A percentile compares a stretch with the other conserved stretches of the same genome.
Evolutionary conservation across 2,888 invertebrate genomes (phyloP).

Genomic region (Poecilus cupreus): DNA sequence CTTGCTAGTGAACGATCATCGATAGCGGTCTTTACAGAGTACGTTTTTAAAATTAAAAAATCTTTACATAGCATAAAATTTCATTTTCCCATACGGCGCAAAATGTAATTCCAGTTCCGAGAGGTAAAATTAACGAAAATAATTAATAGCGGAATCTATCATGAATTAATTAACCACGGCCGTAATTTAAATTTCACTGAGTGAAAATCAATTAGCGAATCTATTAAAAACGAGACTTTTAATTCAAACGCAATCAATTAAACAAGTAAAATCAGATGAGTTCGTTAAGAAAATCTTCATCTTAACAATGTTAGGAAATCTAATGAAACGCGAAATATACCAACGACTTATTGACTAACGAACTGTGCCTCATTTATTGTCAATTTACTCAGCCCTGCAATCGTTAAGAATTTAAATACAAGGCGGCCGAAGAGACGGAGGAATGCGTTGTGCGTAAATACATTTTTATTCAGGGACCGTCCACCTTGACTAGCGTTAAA

Average conservation of each 20-base stretch:
- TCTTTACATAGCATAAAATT: too few relatives aligned
- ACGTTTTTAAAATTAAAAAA: too few relatives aligned
- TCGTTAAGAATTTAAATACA: conserved; percentile 54
- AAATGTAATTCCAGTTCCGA: not conserved
- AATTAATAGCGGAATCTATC: conserved; percentile 19
- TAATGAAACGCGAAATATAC: conserved; percentile 67
- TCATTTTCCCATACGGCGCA: too few relatives aligned
- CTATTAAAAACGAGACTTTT: conserved; percentile 37
- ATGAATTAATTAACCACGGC: not conserved
- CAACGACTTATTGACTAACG: conserved; percentile 65
- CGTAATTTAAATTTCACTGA: conserved; percentile 10
- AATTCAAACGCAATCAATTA: conserved; percentile 31
- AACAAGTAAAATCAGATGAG: conserved; percentile 32
- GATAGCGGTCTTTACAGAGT: too few relatives aligned
- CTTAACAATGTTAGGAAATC: conserved; percentile 64
- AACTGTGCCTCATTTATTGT: conserved; percentile 64
- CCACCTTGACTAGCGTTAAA: conserved; percentile 33
- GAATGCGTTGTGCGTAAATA: conserved; percentile 32
- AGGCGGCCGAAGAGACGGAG: not conserved
- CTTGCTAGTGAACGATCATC: too few relatives aligned
- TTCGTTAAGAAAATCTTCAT: conserved; percentile 47
- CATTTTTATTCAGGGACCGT: not conserved
- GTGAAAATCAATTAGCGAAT: conserved; percentile 34
- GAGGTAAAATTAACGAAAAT: conserved; percentile 21
- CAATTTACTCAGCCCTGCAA: conserved; percentile 47